Percentiles rank a stretch among this genome's conserved stretches.
Conservation (phyloP, 64 coral and sea anemone genomes). For the Anthopleura sola region DNA sequence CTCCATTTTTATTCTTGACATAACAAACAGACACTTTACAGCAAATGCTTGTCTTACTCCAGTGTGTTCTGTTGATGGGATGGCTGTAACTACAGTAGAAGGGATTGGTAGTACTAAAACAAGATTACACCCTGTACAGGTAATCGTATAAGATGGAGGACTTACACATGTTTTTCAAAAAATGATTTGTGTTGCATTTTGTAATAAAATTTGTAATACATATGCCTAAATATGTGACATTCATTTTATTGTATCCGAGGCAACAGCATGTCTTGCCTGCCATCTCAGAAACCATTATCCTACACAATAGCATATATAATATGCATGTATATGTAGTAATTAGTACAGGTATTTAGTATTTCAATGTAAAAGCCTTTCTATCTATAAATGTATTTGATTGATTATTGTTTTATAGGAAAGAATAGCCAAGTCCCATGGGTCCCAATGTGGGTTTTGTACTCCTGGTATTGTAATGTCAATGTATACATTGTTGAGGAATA, state of each 20-base stretch:
- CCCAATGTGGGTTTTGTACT: slow-evolving; percentile 95
- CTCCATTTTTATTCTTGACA: neutral
- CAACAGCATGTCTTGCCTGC: no score
- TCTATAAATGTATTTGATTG: neutral
- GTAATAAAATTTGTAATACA: no score
- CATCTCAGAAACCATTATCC: no score
- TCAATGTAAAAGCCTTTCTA: no score
- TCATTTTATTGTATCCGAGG: no score
- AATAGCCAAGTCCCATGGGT: slow-evolving; percentile 86
- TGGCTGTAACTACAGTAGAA: slow-evolving; percentile 87
- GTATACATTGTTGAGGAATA: slow-evolving; percentile 80
- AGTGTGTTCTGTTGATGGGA: slow-evolving; percentile 75
- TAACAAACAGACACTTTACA: slow-evolving; percentile 55
- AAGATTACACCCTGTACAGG: slow-evolving; percentile 73
- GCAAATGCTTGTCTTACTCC: slow-evolving; percentile 76
- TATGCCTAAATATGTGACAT: no score
- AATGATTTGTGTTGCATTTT: no score
- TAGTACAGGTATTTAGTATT: no score
- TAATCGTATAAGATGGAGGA: neutral
- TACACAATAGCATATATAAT: no score
- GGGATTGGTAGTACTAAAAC: slow-evolving; percentile 76
- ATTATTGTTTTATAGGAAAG: slow-evolving; percentile 41
- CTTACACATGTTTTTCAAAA: no score
- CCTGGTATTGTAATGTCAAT: slow-evolving; percentile 93
- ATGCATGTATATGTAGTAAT: no score